These are phyloP conservation scores for Leptocoma aspasia DNA, from an alignment of 2,113 vertebrate genomes.

Conservation along the genomic window DNA sequence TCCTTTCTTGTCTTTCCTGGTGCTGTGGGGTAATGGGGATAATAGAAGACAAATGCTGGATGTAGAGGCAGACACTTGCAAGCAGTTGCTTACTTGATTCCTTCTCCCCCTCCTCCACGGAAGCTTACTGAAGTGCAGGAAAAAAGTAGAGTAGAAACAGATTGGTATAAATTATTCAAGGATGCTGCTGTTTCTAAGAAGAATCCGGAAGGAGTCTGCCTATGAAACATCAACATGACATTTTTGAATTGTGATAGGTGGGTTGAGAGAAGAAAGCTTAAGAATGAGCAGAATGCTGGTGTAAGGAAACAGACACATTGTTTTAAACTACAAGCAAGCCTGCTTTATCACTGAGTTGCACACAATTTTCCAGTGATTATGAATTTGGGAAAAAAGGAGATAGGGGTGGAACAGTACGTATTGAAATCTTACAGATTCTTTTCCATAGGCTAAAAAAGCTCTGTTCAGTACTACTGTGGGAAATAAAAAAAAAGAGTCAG, in stretches of 20 bases:
- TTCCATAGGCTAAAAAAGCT: conserved; percentile 2
- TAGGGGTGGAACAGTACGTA: neutral
- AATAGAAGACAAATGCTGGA: neutral
- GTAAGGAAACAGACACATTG: neutral
- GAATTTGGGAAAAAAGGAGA: neutral
- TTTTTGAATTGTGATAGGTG: conserved; percentile 55
- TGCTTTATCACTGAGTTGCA: neutral
- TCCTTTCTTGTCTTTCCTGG: neutral
- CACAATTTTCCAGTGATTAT: neutral
- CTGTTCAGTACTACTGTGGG: neutral
- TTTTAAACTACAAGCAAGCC: conserved; percentile 19
- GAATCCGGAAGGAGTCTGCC: neutral
- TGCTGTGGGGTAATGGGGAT: rapidly evolving
- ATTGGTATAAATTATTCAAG: conserved; percentile 69
- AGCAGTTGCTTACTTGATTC: neutral
- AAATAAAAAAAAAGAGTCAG: neutral
- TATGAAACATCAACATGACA: conserved; percentile 68
- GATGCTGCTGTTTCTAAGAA: conserved; percentile 33
- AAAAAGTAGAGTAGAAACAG: conserved; percentile 64
- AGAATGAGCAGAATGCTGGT: conserved; percentile 1
- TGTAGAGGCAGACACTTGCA: neutral
- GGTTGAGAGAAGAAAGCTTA: conserved; percentile 19
- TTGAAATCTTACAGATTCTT: conserved; percentile 29
- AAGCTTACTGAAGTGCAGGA: conserved; percentile 13
- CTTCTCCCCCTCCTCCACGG: neutral